Base-by-base conservation (phyloP, 2,888 invertebrate genomes). In the Stenurella melanura region DNA sequence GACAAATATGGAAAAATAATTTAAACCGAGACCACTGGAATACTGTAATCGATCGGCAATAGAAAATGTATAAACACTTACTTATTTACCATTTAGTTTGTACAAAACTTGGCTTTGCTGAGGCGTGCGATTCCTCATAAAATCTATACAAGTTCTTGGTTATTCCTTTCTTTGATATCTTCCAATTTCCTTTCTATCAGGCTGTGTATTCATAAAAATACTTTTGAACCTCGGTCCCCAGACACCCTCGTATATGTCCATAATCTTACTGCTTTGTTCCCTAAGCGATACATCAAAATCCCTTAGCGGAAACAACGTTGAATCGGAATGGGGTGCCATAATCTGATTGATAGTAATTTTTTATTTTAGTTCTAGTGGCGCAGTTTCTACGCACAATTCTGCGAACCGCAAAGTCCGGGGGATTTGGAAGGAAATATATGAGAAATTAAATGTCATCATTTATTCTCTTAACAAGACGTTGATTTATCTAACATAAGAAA, bases 281-380 rank as follows among this genome's bases (percentile, higher is more conserved):
- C 50, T 50, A 12, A 50, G 15, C 50, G 50, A 50, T 50, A 50
- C n/a, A 50, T 50, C 50, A 50, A 50, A 50, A 50, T 50, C 50
- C 50, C 50, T 50, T 50, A 2, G 12, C 42, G 50, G n/a, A n/a
- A n/a, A 50, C 12, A 50, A 15, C 50, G 6, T 50, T n/a, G 50
- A 50, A 50, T 50, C n/a, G 50, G n/a, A 50, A 50, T 50, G n/a
- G 50, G 50, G 50, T 50, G 50, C 50, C 50, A 50, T 50, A 50
- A 50, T 50, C 50, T 50, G 50, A 50, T 50, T 50, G 50, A 50
- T 50, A 50, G 50, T 50, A 50, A 50, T 50, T 50, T 50, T 50
- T 50, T 50, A 50, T 50, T 50, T n/a, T 6, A 7, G 50, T 50
- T 50, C n/a, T n/a, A 50, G 50, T 6, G n/a, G 50, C 50, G 12